These are phyloP conservation scores for Trichogramma dendrolimi DNA, from an alignment of 2,888 invertebrate species.

Conservation along the genomic window DNA sequence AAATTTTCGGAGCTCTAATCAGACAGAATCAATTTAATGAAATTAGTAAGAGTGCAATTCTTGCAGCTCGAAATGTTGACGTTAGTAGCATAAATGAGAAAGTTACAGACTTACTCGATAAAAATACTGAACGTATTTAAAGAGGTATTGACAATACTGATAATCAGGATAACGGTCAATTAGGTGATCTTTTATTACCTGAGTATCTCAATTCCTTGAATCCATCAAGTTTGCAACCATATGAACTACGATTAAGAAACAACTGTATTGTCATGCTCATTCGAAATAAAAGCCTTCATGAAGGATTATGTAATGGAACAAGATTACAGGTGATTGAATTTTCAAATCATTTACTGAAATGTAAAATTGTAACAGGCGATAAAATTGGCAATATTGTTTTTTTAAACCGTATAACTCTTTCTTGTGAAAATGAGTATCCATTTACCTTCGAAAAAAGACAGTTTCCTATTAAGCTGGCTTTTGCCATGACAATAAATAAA, in stretches of 20 bases:
- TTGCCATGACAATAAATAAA: constrained; percentile 8
- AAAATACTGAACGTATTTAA: constrained; percentile 19
- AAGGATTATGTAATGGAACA: constrained; percentile 20
- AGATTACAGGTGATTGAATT: constrained; percentile 28
- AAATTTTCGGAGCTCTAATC: constrained; percentile 23
- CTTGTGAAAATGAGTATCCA: constrained; percentile 14
- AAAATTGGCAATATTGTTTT: constrained; percentile 19
- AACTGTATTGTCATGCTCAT: constrained; percentile 17
- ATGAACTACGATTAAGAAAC: constrained; percentile 12
- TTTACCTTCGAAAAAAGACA: constrained; percentile 2
- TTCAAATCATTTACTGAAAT: constrained; percentile 22
- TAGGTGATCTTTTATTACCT: constrained; percentile 11
- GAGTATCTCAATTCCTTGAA: constrained; percentile 17
- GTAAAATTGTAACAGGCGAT: constrained; percentile 29
- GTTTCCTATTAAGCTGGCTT: constrained; percentile 9
- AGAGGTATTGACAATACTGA: constrained; percentile 16
- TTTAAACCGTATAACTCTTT: constrained; percentile 7
- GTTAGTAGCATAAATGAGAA: constrained; percentile 21
- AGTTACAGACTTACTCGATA: constrained; percentile 18
- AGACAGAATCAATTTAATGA: constrained; percentile 21
- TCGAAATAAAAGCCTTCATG: constrained; percentile 11
- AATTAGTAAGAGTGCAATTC: constrained; percentile 22
- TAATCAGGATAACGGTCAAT: constrained; percentile 9
- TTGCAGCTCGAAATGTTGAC: constrained; percentile 25
- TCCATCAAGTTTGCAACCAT: constrained; percentile 8